Percentiles rank a stretch among this genome's conserved stretches.
Conservation (phyloP, 1,140 invertebrate species). For the Popillia japonica region DNA sequence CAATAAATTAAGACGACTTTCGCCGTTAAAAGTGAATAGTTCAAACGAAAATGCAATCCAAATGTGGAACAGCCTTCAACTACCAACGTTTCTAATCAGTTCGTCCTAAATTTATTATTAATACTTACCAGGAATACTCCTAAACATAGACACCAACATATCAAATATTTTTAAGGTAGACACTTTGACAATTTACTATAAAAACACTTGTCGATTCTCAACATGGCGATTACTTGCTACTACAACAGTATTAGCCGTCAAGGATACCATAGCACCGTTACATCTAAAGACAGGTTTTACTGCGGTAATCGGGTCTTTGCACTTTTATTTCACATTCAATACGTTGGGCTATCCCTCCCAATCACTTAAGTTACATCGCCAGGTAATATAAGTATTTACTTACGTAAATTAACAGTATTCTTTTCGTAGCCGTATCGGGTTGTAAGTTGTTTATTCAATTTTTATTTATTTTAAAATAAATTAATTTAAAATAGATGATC, state of each 20-base stretch:
- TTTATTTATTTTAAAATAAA: too few relatives aligned
- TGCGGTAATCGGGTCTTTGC: constrained; percentile 37
- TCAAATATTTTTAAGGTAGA: constrained; percentile 45
- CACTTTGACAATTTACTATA: constrained; percentile 21
- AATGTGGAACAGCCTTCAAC: too few relatives aligned
- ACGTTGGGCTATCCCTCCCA: neutral
- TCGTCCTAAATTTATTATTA: neutral
- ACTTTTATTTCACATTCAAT: constrained; percentile 30
- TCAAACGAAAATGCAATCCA: neutral
- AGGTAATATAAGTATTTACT: too few relatives aligned
- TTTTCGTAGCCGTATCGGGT: too few relatives aligned
- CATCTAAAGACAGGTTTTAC: constrained; percentile 35
- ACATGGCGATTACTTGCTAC: constrained; percentile 35
- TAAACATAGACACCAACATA: constrained; percentile 57
- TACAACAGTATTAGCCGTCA: constrained; percentile 31
- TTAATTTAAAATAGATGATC: too few relatives aligned
- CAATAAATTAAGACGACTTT: neutral
- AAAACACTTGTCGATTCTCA: constrained; percentile 16
- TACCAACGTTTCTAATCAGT: neutral
- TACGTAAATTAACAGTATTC: too few relatives aligned
- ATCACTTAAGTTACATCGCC: too few relatives aligned
- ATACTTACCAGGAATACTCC: constrained; percentile 55
- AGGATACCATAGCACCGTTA: constrained; percentile 39
- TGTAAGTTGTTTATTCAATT: too few relatives aligned
- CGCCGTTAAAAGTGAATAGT: neutral